Evolutionary conservation across 2,797 vertebrate genomes (phyloP), one percentile per base, ranked within the genome.

Genomic region (Chrysocyon brachyurus): DNA sequence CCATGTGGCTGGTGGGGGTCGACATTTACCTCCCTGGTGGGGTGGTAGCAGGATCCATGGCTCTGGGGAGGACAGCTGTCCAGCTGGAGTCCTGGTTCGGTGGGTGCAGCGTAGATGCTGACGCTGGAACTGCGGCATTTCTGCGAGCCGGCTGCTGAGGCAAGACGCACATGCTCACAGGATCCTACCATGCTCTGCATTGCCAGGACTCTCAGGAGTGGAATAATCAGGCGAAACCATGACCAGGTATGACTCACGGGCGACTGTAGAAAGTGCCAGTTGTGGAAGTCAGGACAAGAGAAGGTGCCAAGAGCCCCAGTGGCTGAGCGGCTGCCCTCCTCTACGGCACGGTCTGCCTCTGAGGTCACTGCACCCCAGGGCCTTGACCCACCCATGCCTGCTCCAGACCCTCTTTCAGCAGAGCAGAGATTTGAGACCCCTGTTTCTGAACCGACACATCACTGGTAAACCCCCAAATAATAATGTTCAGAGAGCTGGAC

Each of bases 91-190:
- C 3, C 24, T 19, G 8, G 49, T 11, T 40, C 6, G 26, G 46
- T 22, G 12, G 57, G n/a, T 0, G 0, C 17, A 0, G 8, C 0
- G 22, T 9, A 0, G 14, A 21, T 26, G 10, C 57, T 28, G 79
- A 66, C 19, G 16, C 9, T 24, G 82, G 40, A 40, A 12, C 12
- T 4, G 0, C 1, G 36, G 52, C 1, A 0, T 31, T 75, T 66
- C 70, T 2, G 7, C 15, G 84, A 63, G 17, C 49, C 2, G 26
- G 31, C n/a, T 1, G 6, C 31, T 49, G 2, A 3, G 2, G 3
- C 5, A 2, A 0, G 3, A 24, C 17, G 9, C 36, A 6, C 7
- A 7, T 1, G 31, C 52, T 19, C 66, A 28, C 5, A 15, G 49
- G 75, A 59, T 12, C 40, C 70, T 57, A 11, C 15, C 0, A 1